Conservation (phyloP, 35 echinoderm and acorn worm genomes). For the Nesometra sesokonis region DNA sequence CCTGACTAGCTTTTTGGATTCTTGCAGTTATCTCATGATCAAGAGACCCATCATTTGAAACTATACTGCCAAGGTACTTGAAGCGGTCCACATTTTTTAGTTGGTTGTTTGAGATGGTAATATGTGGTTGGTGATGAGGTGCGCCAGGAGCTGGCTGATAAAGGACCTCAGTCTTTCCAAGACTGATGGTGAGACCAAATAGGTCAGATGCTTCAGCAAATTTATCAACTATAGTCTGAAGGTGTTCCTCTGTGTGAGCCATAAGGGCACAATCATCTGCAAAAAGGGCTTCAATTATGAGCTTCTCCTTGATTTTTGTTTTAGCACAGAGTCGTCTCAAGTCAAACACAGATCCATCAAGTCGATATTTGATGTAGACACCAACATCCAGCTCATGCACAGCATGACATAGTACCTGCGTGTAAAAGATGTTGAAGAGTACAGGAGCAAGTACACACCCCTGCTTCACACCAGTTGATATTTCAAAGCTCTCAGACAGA, state of each 20-base stretch:
- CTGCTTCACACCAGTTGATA: neutral
- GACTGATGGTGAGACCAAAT: conserved; percentile 35
- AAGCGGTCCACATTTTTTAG: neutral
- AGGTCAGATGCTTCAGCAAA: conserved; percentile 7
- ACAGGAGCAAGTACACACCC: neutral
- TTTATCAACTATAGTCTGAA: conserved; percentile 13
- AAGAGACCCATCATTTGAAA: neutral
- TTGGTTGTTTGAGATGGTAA: neutral
- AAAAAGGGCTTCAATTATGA: conserved; percentile 3
- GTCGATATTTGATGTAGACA: neutral
- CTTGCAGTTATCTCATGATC: neutral
- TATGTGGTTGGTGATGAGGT: too few relatives aligned
- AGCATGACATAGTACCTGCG: neutral
- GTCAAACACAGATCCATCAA: conserved; percentile 26
- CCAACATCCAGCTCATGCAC: neutral
- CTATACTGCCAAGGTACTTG: conserved; percentile 5
- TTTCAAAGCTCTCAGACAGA: neutral
- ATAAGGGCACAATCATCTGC: too few relatives aligned
- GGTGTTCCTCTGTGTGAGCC: neutral
- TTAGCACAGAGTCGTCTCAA: neutral
- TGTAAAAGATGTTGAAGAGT: neutral
- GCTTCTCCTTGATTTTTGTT: neutral
- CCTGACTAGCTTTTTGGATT: conserved; percentile 2
- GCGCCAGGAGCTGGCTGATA: neutral
- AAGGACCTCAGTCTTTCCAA: conserved; percentile 22